phyloP scores from a whole-genome alignment of 2,113 vertebrate species.

The Lipotes vexillifer region DNA sequence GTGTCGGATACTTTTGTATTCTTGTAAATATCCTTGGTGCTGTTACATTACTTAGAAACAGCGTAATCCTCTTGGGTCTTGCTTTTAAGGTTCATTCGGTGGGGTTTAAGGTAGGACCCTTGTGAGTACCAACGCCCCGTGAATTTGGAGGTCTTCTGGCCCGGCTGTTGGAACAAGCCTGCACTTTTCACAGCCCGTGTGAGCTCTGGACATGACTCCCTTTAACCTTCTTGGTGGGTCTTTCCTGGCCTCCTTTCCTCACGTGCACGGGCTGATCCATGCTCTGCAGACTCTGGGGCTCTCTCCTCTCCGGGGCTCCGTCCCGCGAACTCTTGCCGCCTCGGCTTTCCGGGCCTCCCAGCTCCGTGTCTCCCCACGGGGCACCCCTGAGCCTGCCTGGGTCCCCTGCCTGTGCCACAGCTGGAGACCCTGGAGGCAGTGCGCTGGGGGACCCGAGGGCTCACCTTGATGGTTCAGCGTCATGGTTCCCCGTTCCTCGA shows the following conservation, averaged over 20 bases:
- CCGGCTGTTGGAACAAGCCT: neutral
- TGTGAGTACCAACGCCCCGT: neutral
- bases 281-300: neutral
- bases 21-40: neutral
- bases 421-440: neutral
- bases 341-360: neutral
- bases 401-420: neutral
- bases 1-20: neutral
- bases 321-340: neutral
- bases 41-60: too few relatives aligned
- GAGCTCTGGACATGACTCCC: neutral
- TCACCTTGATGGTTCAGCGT: neutral
- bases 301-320: neutral
- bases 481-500: too few relatives aligned
- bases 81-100: too few relatives aligned
- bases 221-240: too few relatives aligned
- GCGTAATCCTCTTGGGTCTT: neutral
- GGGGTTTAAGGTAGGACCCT: neutral
- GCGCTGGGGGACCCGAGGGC: accelerated
- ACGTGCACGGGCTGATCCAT: accelerated
- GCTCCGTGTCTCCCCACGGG: neutral
- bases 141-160: neutral
- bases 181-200: neutral
- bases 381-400: neutral
- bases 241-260: neutral